A percentile compares a stretch with the other conserved stretches of the same genome.
These are phyloP conservation scores for Neosilurus mollespiculum DNA, from an alignment of 2,797 vertebrate species.

Conservation along the genomic window DNA sequence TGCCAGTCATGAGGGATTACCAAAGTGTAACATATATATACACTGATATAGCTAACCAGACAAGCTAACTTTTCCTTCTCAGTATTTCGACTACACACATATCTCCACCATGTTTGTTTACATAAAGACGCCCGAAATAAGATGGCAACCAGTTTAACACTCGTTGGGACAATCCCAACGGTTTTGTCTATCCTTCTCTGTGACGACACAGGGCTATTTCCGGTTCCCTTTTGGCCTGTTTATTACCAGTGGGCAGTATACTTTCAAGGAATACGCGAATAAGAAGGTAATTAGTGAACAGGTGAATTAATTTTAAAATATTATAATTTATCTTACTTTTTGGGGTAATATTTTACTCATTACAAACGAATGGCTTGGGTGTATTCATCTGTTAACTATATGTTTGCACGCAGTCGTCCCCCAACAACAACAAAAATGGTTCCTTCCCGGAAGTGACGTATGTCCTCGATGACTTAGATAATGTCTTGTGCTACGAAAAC, in stretches of 20 bases:
- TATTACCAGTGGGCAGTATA: background rate
- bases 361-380: background rate
- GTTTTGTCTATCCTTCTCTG: too few species aligned
- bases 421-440: conserved; percentile 27
- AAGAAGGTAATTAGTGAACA: too few species aligned
- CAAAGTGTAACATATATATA: too few species aligned
- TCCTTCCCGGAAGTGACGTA: conserved; percentile 63
- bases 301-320: background rate
- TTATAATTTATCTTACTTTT: background rate
- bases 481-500: conserved; percentile 64
- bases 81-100: too few species aligned
- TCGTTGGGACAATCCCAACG: too few species aligned
- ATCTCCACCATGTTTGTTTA: too few species aligned
- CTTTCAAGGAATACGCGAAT: background rate
- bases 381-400: background rate
- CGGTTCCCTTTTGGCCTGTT: background rate
- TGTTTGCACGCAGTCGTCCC: background rate
- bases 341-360: too few species aligned
- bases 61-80: too few species aligned
- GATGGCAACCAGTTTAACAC: too few species aligned
- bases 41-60: too few species aligned
- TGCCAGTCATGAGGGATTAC: too few species aligned
- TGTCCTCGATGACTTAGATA: conserved; percentile 61
- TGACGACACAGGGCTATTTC: background rate
- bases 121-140: too few species aligned